These are phyloP conservation scores for Lasius fuliginosus DNA, from an alignment of 2,888 invertebrate species.

Conservation along the genomic window DNA sequence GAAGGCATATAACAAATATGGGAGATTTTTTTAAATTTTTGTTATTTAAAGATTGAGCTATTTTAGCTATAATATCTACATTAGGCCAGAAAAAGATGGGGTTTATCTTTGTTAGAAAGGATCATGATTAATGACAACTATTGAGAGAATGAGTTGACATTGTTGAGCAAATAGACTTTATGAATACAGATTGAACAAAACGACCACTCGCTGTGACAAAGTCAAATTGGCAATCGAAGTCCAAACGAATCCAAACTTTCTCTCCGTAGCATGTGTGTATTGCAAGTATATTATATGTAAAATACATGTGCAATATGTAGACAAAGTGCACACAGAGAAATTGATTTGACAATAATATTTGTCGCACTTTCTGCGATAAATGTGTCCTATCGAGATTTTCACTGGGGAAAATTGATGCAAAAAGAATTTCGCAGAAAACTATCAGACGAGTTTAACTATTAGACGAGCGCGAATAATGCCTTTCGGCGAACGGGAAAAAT, in stretches of 20 bases:
- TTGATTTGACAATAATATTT: slow-evolving; percentile 32
- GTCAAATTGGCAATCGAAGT: slow-evolving; percentile 4
- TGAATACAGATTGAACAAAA: neutral
- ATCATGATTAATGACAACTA: neutral
- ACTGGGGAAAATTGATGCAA: neutral
- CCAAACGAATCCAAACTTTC: slow-evolving; percentile 43
- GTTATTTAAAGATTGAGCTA: neutral
- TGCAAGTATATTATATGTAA: slow-evolving; percentile 25
- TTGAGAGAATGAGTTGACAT: neutral
- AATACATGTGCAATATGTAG: slow-evolving; percentile 21
- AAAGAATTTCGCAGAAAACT: neutral
- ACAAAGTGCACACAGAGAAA: slow-evolving; percentile 28
- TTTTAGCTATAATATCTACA: too few species aligned
- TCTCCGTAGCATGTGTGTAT: neutral
- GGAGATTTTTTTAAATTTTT: neutral
- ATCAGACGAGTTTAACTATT: neutral
- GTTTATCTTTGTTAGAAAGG: neutral
- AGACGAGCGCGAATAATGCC: neutral
- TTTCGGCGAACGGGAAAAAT: slow-evolving; percentile 22
- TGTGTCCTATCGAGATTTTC: too few species aligned
- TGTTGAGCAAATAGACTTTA: neutral
- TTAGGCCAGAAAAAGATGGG: neutral
- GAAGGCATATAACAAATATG: neutral
- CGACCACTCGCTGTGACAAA: slow-evolving; percentile 4
- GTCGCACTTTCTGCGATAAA: slow-evolving; percentile 4